Percentiles rank a stretch among this genome's conserved stretches.
Evolutionary conservation across 2,888 invertebrate genomes (phyloP).

Genomic region (Ceraclea dissimilis): DNA sequence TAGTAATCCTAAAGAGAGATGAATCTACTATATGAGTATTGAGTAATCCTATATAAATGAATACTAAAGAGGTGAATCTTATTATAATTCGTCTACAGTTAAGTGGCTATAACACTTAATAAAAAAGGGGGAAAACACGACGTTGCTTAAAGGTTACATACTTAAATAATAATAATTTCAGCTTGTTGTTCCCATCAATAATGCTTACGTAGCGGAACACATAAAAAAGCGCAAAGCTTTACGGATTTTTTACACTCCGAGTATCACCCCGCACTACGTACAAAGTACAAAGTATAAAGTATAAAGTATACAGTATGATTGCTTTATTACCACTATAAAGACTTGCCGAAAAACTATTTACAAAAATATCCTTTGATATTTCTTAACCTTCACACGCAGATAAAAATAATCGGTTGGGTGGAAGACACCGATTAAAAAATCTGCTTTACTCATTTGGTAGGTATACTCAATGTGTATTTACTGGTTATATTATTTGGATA

Average conservation of each 20-base stretch:
- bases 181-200: conserved; percentile 4
- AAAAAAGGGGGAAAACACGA: not conserved
- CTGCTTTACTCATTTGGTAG: too few relatives aligned
- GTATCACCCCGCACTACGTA: not conserved
- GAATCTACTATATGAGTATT: too few relatives aligned
- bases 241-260: conserved; percentile 1
- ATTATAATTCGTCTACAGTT: not conserved
- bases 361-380: too few relatives aligned
- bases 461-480: too few relatives aligned
- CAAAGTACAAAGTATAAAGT: not conserved
- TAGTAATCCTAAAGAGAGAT: not conserved
- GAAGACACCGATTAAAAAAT: too few relatives aligned
- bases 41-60: not conserved
- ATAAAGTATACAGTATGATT: too few relatives aligned
- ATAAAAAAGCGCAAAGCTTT: not conserved
- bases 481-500: too few relatives aligned
- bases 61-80: too few relatives aligned
- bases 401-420: too few relatives aligned
- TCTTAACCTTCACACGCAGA: too few relatives aligned
- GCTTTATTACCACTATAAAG: too few relatives aligned
- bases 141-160: not conserved
- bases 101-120: not conserved
- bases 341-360: too few relatives aligned
- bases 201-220: conserved; percentile 2
- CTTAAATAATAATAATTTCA: conserved; percentile 1